phyloP scores from a whole-genome alignment of 1,140 invertebrate genomes.

The Elysia chlorotica region DNA sequence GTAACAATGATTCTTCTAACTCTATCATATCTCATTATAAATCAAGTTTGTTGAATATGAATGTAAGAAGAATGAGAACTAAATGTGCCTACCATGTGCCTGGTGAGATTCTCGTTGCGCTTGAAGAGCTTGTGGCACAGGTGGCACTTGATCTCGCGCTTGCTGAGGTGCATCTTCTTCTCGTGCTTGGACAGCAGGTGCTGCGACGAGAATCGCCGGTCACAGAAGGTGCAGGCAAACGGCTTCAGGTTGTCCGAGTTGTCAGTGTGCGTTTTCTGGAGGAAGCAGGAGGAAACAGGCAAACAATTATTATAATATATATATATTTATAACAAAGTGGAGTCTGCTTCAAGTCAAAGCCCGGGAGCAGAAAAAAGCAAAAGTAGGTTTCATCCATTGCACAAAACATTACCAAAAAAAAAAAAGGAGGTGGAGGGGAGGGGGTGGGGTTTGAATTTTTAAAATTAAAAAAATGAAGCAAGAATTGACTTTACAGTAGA shows the following conservation, averaged over 20 bases:
- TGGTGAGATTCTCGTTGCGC: slow-evolving; percentile 8
- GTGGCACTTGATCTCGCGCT: slow-evolving; percentile 2
- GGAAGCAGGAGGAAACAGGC: not conserved
- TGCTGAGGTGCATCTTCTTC: slow-evolving; percentile 1
- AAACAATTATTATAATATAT: not conserved
- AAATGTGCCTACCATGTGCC: slow-evolving; percentile 16
- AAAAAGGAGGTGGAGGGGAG: too few relatives aligned
- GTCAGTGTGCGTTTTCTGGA: slow-evolving; percentile 4
- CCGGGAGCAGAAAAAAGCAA: too few relatives aligned
- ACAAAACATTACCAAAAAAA: too few relatives aligned
- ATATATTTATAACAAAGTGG: too few relatives aligned
- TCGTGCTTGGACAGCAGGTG: slow-evolving; percentile 5
- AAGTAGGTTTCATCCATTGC: too few relatives aligned
- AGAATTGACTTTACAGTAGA: too few relatives aligned
- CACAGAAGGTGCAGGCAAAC: slow-evolving; percentile 13
- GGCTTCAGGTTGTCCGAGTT: too few relatives aligned
- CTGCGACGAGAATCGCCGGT: not conserved
- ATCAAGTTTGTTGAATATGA: not conserved
- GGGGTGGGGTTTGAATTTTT: too few relatives aligned
- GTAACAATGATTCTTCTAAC: too few relatives aligned
- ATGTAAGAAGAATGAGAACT: not conserved
- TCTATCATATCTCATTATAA: too few relatives aligned
- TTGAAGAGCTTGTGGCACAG: slow-evolving; percentile 2
- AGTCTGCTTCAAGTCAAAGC: too few relatives aligned
- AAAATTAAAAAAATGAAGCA: too few relatives aligned